Evolutionary conservation across 2,113 vertebrate genomes (phyloP).

Genomic region (Oreochromis aureus): DNA sequence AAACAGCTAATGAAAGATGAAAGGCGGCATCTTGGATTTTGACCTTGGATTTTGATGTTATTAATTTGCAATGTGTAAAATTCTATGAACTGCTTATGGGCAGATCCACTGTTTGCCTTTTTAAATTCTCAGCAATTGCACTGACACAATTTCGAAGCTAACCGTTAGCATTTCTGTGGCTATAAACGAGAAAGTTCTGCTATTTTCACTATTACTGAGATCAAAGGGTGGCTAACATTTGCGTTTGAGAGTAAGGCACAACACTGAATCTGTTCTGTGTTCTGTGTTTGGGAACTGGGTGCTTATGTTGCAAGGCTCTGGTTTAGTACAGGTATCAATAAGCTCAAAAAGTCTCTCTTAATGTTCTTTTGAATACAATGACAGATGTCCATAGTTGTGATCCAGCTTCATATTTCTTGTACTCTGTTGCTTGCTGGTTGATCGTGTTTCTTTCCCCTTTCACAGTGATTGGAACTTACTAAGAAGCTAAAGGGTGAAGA

Average conservation of each 20-base stretch:
- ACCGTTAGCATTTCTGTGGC: not conserved
- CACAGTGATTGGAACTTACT: not conserved
- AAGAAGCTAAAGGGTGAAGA: not conserved
- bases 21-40: not conserved
- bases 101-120: not conserved
- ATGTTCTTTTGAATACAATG: not conserved
- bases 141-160: not conserved
- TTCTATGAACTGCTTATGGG: not conserved
- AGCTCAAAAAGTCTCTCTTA: no score
- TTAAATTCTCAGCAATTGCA: not conserved
- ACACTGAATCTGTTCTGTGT: not conserved
- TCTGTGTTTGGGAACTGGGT: not conserved
- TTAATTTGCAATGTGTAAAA: not conserved
- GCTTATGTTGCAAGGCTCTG: not conserved
- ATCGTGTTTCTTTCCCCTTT: not conserved
- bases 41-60: not conserved
- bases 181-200: not conserved
- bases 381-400: not conserved
- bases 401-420: not conserved
- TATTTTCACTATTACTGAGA: not conserved
- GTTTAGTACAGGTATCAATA: not conserved
- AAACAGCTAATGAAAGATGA: not conserved
- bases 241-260: not conserved
- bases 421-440: not conserved
- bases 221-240: not conserved